These are phyloP conservation scores for Boleophthalmus pectinirostris DNA, from an alignment of 2,113 vertebrate genomes.

Conservation along the genomic window DNA sequence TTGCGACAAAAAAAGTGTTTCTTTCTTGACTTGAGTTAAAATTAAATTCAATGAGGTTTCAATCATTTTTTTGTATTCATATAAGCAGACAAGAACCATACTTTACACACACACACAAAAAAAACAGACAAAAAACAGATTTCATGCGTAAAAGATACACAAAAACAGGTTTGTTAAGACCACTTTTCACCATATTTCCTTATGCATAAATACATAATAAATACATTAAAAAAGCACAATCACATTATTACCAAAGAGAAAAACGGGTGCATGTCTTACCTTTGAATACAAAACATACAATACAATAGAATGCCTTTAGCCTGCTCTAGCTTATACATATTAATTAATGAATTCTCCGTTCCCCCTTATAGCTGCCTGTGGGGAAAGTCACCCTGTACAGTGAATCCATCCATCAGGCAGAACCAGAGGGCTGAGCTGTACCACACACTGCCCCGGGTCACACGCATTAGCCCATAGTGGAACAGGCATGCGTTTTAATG, in stretches of 20 bases:
- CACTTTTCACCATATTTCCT: not conserved
- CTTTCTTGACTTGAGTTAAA: not conserved
- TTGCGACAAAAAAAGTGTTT: not conserved
- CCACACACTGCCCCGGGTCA: not conserved
- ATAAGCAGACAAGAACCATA: not conserved
- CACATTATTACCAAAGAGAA: not conserved
- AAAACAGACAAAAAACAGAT: too few species aligned
- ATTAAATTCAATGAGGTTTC: not conserved
- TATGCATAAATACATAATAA: not conserved
- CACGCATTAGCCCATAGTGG: not conserved
- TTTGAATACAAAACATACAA: not conserved
- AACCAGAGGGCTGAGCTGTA: not conserved
- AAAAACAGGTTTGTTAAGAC: not conserved
- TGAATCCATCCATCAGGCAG: conserved; percentile 4
- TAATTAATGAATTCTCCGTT: not conserved
- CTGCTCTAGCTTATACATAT: not conserved
- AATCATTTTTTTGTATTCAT: not conserved
- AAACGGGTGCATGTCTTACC: not conserved
- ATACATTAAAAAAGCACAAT: not conserved
- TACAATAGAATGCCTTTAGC: not conserved
- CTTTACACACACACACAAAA: too few species aligned
- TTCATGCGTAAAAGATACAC: not conserved
- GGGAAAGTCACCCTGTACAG: conserved; percentile 5
- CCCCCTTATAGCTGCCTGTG: not conserved
- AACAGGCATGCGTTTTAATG: not conserved